Evolutionary conservation across 2,797 vertebrate genomes (phyloP).

Genomic region (Lagorchestes hirsutus): DNA sequence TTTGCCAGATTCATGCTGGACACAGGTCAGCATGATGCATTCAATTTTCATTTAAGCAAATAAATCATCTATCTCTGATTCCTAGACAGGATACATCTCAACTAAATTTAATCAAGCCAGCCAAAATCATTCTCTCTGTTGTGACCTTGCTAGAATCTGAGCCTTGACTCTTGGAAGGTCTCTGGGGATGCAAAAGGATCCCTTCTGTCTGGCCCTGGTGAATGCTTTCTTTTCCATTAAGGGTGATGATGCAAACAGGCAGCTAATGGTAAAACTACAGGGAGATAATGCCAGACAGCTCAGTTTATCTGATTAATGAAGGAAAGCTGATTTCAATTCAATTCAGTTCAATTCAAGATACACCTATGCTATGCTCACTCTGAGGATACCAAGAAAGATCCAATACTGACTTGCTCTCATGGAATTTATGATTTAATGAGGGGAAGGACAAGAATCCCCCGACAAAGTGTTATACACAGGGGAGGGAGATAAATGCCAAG

Average conservation of each 20-base stretch:
- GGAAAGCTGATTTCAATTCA: neutral
- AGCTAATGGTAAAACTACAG: neutral
- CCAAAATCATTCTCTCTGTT: accelerated
- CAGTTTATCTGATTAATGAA: neutral
- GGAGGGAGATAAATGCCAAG: neutral
- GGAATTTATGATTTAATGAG: neutral
- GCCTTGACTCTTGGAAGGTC: accelerated
- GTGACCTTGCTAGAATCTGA: neutral
- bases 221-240: neutral
- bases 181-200: neutral
- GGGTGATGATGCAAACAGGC: neutral
- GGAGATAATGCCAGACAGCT: neutral
- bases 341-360: neutral
- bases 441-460: neutral
- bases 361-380: neutral
- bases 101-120: neutral
- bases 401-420: neutral
- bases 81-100: neutral
- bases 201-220: too few species aligned
- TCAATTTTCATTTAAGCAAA: neutral
- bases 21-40: neutral
- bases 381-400: neutral
- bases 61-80: neutral
- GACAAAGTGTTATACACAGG: neutral
- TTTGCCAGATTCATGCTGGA: neutral